Base-by-base conservation (phyloP, 2,888 invertebrate species). In the Meganola albula region DNA sequence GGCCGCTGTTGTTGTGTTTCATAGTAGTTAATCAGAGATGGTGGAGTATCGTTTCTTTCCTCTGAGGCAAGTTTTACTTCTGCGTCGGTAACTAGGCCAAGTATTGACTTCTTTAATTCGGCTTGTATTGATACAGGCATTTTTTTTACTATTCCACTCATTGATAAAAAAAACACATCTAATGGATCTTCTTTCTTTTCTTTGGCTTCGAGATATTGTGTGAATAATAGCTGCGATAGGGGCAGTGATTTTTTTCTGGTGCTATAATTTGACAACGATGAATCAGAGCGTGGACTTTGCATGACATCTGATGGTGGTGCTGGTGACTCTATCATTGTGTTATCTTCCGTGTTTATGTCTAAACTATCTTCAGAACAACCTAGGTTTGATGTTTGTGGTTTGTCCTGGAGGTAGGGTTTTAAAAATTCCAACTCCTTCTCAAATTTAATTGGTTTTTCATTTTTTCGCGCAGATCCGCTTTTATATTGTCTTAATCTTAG, bases 101-200 rank as follows among this genome's bases (percentile, higher is more conserved):
- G 32, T 43, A 39, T 43, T 31, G 31, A 20, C 29, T 31, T 28
- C 25, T 44, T 44, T 32, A 44, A 33, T 33, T 37, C 33, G 27
- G 33, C 37, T 37, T 37, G 34, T 33, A 44, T 40, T 40, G 23
- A 28, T 40, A 41, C 26, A 10, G 38, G 38, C 40, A 39, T 39
- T 14, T 34, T 31, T 38, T 31, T 34, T 31, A 39, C 36, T 36
- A 38, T 30, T 44, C 30, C 30, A 38, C 40, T 38, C 38, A 36
- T 44, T 28, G 37, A 34, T 33, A 44, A 28, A 37, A 40, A 44
- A 39, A 39, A 37, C 35, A 21, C 33, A 36, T 38, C 40, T 40
- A 35, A 37, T 43, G 34, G 37, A 43, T 39, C 43, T 39, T 39
- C 32, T 44, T 40, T 30, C 37, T 40, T 40, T 37, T 31, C 37